Conservation (phyloP, 2,797 vertebrate species). For the Macrochelys suwanniensis region DNA sequence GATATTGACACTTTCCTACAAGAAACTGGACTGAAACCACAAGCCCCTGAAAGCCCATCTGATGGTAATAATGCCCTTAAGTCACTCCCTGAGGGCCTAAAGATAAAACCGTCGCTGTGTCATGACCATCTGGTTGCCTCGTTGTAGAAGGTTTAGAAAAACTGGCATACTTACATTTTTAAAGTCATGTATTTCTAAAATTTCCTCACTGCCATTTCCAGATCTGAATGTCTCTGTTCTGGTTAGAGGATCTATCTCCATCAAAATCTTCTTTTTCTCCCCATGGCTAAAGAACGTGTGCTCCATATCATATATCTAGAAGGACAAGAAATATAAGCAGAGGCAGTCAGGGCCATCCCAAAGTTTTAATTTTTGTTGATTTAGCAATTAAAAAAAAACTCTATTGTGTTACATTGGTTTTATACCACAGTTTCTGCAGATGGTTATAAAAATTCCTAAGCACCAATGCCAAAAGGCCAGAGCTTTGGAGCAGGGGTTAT, state of each 20-base stretch:
- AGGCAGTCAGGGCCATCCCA: background rate
- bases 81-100: background rate
- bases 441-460: background rate
- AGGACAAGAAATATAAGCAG: slow-evolving; percentile 8
- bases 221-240: slow-evolving; percentile 91
- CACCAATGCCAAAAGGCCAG: background rate
- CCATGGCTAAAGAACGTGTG: slow-evolving; percentile 91
- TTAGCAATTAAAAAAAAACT: background rate
- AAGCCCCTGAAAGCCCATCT: background rate
- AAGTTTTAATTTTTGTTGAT: background rate
- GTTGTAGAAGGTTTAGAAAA: background rate
- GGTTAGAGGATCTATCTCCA: slow-evolving; percentile 91
- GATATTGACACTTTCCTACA: background rate
- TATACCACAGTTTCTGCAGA: background rate
- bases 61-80: background rate
- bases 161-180: slow-evolving; percentile 87
- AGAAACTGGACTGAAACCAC: background rate
- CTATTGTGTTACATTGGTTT: background rate
- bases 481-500: background rate
- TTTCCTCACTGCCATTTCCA: slow-evolving; percentile 91
- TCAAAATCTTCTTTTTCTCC: slow-evolving; percentile 88
- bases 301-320: slow-evolving; percentile 91
- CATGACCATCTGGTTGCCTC: background rate
- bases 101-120: background rate
- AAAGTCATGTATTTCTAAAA: slow-evolving; percentile 96